A percentile compares a stretch with the other conserved stretches of the same genome.
phyloP scores from a whole-genome alignment of 2,113 vertebrate genomes.

The Pituophis catenifer region DNA sequence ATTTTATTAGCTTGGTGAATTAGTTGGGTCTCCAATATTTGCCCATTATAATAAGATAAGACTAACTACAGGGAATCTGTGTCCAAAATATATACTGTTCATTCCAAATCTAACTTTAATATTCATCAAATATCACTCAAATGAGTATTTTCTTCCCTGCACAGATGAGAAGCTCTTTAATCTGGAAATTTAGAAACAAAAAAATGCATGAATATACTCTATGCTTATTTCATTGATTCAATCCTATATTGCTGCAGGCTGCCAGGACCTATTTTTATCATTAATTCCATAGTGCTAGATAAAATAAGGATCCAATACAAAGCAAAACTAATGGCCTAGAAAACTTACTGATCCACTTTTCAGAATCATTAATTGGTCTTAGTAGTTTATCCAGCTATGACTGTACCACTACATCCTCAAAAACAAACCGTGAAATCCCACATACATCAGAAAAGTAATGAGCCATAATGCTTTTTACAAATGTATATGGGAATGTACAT shows the following conservation, averaged over 20 bases:
- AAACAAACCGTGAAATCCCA: background rate
- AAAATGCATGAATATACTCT: background rate
- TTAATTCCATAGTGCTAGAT: background rate
- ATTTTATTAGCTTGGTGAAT: background rate
- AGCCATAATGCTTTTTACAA: background rate
- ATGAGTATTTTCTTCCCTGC: background rate
- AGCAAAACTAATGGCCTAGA: background rate
- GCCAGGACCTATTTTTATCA: background rate
- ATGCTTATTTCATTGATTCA: background rate
- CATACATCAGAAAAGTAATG: background rate
- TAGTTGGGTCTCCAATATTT: background rate
- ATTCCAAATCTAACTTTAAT: conserved; percentile 1
- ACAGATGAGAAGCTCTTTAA: background rate
- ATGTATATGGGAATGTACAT: background rate
- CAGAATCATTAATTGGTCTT: background rate
- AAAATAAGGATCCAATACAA: background rate
- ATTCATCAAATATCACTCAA: background rate
- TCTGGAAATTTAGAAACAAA: background rate
- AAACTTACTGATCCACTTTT: background rate
- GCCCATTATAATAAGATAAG: background rate
- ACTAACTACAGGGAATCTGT: background rate
- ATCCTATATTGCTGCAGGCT: background rate
- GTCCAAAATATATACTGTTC: background rate
- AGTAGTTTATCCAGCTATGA: background rate
- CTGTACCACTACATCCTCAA: background rate